Evolutionary conservation across 2,113 vertebrate genomes (phyloP), one percentile per base, ranked within the genome.

Genomic region (Lontra canadensis): DNA sequence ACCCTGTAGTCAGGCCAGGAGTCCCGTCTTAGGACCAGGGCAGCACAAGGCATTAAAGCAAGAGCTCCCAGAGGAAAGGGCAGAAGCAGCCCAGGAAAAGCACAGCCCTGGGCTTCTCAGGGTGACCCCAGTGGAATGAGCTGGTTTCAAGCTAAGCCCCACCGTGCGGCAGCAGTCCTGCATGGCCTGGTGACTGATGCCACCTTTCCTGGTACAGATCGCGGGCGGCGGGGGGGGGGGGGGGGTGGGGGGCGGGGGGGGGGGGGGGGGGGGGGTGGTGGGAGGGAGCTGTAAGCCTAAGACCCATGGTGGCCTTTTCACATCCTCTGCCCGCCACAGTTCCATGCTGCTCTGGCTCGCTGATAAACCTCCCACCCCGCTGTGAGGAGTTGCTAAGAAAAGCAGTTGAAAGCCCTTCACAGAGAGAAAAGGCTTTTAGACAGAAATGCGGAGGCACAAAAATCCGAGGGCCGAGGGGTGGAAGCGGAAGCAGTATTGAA

Each of bases 351-450:
- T 94, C 85, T 95, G 90, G 97, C 95, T 96, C 7, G 1, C 23
- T 55, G 94, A 81, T 89, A 67, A 96, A 59, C 95, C 97, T 97
- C 96, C 97, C 81, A 80, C 91, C 96, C 97, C 0, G 71, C 96
- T 97, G 94, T 31, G 92, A 88, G 67, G 96, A 92, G 94, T 47
- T 97, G 95, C 97, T 97, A 96, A 97, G 96, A 98, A 97, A 98
- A 98, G 97, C 97, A 84, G 11, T 34, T 96, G 96, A 96, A 97
- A 97, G 94, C 96, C 97, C 94, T 97, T 89, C 89, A 63, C 39
- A 4, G 69, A 86, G 87, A 97, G 89, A 96, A 97, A 97, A 93
- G 94, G 82, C 96, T 97, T 96, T 95, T 93, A 96, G 92, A 82
- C 87, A 82, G 78, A 94, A 97, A 81, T 59, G 90, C 6, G 63